phyloP scores from a whole-genome alignment of 2,888 invertebrate genomes.

The Abrostola tripartita region DNA sequence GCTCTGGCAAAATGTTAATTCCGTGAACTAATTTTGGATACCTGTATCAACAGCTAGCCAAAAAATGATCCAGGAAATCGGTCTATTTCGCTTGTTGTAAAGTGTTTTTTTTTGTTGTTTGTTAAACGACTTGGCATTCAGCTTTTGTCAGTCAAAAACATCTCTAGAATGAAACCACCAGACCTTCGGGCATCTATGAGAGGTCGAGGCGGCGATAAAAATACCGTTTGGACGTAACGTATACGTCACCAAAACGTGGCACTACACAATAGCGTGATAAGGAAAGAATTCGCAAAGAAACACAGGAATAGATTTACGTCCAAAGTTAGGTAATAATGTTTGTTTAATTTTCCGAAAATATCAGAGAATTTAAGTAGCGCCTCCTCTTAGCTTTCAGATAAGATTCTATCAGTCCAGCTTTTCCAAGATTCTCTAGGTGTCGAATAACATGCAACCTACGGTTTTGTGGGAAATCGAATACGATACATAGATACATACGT shows the following conservation, averaged over 20 bases:
- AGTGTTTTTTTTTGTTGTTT: conserved; percentile 14
- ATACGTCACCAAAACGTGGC: conserved; percentile 55
- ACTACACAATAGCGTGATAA: conserved; percentile 49
- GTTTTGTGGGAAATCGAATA: conserved; percentile 1
- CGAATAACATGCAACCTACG: not conserved
- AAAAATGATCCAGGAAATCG: conserved; percentile 12
- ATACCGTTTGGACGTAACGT: conserved; percentile 62
- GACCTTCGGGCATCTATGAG: conserved; percentile 68
- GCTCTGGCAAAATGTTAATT: not conserved
- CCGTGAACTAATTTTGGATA: not conserved
- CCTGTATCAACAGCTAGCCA: not conserved
- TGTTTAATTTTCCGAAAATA: not conserved
- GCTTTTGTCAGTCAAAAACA: conserved; percentile 54
- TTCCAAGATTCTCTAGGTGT: not conserved
- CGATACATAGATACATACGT: not conserved
- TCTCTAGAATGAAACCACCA: conserved; percentile 61
- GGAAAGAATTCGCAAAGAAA: conserved; percentile 31
- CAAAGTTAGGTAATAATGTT: conserved; percentile 11
- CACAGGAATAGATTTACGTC: conserved; percentile 23
- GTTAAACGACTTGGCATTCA: conserved; percentile 56
- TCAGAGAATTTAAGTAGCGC: not conserved
- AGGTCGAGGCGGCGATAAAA: conserved; percentile 70
- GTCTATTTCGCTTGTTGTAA: conserved; percentile 9
- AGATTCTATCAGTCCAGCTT: conserved; percentile 2
- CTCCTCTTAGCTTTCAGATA: not conserved